Evolutionary conservation across 2,888 invertebrate species (phyloP), one percentile per base, ranked within the genome.

Genomic region (Panopea generosa): DNA sequence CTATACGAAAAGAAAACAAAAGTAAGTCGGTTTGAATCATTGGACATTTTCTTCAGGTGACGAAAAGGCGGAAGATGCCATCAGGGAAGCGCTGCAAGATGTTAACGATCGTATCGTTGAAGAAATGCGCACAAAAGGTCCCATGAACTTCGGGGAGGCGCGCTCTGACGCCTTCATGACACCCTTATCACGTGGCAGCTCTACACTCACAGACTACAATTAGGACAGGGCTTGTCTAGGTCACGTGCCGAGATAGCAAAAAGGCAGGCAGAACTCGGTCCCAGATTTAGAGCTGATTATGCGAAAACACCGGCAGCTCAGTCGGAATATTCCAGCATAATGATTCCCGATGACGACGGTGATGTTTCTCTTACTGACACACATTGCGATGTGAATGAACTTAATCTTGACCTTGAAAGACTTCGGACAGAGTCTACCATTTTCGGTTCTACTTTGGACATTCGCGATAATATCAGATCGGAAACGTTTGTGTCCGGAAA

Each of bases 331-430:
- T 84, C 85, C 0, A 84, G 84, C 47, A 82, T 84, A 9, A 59
- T 77, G 20, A 85, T 85, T 55, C 84, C 83, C n/a, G 85, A 85
- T 24, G 85, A 85, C 40, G 85, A 85, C 45, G 85, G 82, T 33
- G 77, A 77, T 65, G 69, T 84, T 29, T 85, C 85, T n/a, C 68
- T 85, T 20, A 84, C 85, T n/a, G 85, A 85, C 45, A 83, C 85
- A 14, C 61, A 50, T 11, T 73, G 76, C n/a, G 82, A 82, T 67
- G 66, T 68, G 26, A 72, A 72, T 29, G 81, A 84, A 20, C 72
- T 85, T 9, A 81, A 84, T 47, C 60, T 83, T 18, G 83, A 84
- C 50, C 75, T 85, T 16, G 83, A 85, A 45, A 72, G 83, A 50
- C 68, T 85, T 47, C 71, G 81, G 22, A 83, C 82, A 20, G 81